Conservation (phyloP, 2,888 invertebrate species). For the Odontomyia ornata region DNA sequence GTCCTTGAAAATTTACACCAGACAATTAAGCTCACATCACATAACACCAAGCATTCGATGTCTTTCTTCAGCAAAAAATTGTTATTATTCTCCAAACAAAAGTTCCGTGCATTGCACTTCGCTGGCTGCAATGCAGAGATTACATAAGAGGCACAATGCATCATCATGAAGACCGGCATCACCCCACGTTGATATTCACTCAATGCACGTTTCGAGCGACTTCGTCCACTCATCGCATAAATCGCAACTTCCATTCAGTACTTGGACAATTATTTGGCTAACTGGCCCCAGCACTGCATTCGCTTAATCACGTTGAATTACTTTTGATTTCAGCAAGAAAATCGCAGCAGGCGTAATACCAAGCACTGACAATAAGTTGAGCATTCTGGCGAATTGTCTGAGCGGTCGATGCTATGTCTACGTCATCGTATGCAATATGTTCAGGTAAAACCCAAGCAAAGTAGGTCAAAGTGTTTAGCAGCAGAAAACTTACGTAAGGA, state of each 20-base stretch:
- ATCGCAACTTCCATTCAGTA: background rate
- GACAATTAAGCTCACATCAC: too few relatives aligned
- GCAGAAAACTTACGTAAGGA: conserved; percentile 33
- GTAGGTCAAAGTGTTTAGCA: conserved; percentile 36
- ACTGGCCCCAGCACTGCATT: background rate
- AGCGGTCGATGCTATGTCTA: background rate
- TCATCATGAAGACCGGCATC: background rate
- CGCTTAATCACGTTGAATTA: background rate
- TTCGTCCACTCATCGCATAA: background rate
- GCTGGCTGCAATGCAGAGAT: background rate
- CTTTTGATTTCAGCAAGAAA: background rate
- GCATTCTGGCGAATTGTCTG: background rate
- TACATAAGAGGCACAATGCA: background rate
- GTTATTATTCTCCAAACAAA: background rate
- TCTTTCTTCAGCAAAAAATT: background rate
- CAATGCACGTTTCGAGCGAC: background rate
- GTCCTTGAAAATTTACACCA: too few relatives aligned
- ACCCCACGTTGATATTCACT: background rate
- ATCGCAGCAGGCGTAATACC: background rate
- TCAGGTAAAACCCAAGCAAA: conserved; percentile 39
- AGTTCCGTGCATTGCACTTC: conserved; percentile 3
- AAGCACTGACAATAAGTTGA: background rate
- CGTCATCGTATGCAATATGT: conserved; percentile 22
- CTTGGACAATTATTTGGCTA: background rate
- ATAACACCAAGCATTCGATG: too few relatives aligned